These are phyloP conservation scores for Enteromius argenteus DNA, from an alignment of 2,797 vertebrate species.

Conservation along the genomic window DNA sequence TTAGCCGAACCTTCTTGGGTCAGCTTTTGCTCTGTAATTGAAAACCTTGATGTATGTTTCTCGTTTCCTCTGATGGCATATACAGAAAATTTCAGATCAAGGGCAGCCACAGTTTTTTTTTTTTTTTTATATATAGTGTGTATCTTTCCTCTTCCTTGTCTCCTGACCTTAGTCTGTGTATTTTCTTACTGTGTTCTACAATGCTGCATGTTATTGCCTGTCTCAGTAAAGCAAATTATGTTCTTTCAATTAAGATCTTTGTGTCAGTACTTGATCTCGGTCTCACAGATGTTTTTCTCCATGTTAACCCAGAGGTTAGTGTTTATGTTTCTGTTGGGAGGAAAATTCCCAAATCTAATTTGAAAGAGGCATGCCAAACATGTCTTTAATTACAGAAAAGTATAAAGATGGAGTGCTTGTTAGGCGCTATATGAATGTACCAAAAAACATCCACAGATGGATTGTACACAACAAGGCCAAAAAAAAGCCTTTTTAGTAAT, in stretches of 20 bases:
- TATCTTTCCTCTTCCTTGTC: neutral
- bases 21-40: slow-evolving; percentile 65
- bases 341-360: slow-evolving; percentile 39
- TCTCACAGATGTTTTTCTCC: slow-evolving; percentile 54
- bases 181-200: neutral
- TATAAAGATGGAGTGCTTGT: neutral
- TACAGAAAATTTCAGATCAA: slow-evolving; percentile 42
- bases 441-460: neutral
- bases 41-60: slow-evolving; percentile 64
- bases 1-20: slow-evolving; percentile 65
- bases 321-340: slow-evolving; percentile 48
- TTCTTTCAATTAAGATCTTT: slow-evolving; percentile 53
- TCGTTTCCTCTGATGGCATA: slow-evolving; percentile 21
- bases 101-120: slow-evolving; percentile 2
- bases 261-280: slow-evolving; percentile 36
- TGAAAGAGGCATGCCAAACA: slow-evolving; percentile 13
- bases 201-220: slow-evolving; percentile 29
- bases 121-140: neutral
- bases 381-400: slow-evolving; percentile 32
- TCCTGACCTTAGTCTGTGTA: slow-evolving; percentile 10
- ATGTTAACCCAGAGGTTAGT: slow-evolving; percentile 46
- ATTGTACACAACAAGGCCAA: neutral
- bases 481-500: slow-evolving; percentile 35
- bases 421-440: neutral
- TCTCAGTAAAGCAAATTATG: slow-evolving; percentile 16